phyloP scores from a whole-genome alignment of 2,113 vertebrate species.

The Danionella cerebrum region DNA sequence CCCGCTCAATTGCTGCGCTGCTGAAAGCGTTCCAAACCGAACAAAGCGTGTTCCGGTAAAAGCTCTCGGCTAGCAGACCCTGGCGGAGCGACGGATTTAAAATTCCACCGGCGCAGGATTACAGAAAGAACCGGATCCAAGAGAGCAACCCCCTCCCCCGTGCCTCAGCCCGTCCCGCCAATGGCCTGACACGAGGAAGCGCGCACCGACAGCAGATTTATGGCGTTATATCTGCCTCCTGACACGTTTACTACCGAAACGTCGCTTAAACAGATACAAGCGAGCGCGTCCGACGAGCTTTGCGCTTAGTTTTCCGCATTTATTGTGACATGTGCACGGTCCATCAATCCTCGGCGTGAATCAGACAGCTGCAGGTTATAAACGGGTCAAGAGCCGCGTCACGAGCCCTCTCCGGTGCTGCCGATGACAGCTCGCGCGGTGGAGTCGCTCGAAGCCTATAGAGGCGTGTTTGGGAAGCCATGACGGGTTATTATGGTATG shows the following conservation, averaged over 20 bases:
- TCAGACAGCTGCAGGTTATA: background rate
- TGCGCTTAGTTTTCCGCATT: background rate
- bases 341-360: background rate
- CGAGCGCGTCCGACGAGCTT: background rate
- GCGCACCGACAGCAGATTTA: background rate
- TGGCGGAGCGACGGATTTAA: constrained; percentile 36
- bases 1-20: background rate
- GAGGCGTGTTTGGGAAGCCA: constrained; percentile 22
- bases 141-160: constrained; percentile 13
- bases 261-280: background rate
- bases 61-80: constrained; percentile 42
- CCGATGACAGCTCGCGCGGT: background rate
- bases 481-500: constrained; percentile 20
- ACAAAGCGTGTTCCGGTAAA: constrained; percentile 12
- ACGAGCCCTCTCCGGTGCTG: background rate
- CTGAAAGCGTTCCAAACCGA: background rate
- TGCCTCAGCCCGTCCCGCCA: background rate
- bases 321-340: background rate
- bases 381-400: background rate
- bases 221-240: background rate
- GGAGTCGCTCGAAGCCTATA: background rate
- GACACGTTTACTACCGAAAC: background rate
- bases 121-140: constrained; percentile 18
- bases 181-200: constrained; percentile 10
- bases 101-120: constrained; percentile 35